These are phyloP conservation scores for Scyliorhinus canicula DNA, from an alignment of 2,797 vertebrate genomes.

Conservation along the genomic window DNA sequence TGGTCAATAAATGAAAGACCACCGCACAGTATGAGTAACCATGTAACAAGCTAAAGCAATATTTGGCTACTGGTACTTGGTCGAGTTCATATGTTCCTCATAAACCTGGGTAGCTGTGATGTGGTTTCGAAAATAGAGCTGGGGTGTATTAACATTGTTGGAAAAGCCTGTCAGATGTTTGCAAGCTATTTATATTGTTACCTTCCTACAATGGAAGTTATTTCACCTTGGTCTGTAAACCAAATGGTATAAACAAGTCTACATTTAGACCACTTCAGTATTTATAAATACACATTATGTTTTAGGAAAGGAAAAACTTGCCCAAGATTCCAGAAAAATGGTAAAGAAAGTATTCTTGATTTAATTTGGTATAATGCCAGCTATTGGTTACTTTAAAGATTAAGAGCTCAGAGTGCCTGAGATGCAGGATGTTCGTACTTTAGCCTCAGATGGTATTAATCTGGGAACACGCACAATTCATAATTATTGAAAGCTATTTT, in stretches of 20 bases:
- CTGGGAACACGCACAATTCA: conserved; percentile 40
- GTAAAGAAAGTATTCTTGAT: background rate
- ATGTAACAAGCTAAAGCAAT: background rate
- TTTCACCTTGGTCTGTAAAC: background rate
- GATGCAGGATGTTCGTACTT: conserved; percentile 42
- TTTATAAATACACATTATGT: background rate
- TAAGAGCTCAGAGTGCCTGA: conserved; percentile 43
- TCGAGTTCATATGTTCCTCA: conserved; percentile 27
- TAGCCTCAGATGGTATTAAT: conserved; percentile 44
- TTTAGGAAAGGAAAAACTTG: background rate
- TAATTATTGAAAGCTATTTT: conserved; percentile 34
- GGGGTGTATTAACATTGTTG: background rate
- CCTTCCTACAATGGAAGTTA: background rate
- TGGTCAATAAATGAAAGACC: background rate
- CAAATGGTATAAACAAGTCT: background rate
- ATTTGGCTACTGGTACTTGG: background rate
- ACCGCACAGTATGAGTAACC: background rate
- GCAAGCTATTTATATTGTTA: conserved; percentile 29
- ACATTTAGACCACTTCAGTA: background rate
- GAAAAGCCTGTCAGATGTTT: conserved; percentile 1
- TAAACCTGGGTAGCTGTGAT: background rate
- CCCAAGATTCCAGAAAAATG: background rate
- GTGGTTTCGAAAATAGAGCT: conserved; percentile 6
- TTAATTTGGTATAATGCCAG: conserved; percentile 25
- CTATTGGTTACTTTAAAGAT: conserved; percentile 41